A percentile compares a stretch with the other conserved stretches of the same genome.
These are phyloP conservation scores for Cardiocondyla obscurior DNA, from an alignment of 1,140 invertebrate species.

Conservation along the genomic window DNA sequence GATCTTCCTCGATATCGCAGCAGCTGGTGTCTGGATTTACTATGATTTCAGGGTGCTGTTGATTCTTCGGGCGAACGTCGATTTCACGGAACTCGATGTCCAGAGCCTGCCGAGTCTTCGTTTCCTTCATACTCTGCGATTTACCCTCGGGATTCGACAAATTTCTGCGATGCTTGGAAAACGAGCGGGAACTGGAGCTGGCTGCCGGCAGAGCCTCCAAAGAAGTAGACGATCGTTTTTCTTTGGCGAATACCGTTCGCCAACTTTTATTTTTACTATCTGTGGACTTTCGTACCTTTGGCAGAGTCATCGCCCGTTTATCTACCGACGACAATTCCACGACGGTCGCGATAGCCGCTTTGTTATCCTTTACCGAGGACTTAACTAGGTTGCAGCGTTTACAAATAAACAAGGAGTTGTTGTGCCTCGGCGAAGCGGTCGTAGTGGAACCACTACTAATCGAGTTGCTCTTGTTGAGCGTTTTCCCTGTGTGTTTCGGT, in stretches of 20 bases:
- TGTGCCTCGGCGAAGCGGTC: slow-evolving; percentile 47
- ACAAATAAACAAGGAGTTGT: slow-evolving; percentile 68
- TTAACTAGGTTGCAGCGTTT: slow-evolving; percentile 78
- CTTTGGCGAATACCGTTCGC: slow-evolving; percentile 80
- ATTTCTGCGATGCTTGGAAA: slow-evolving; percentile 76
- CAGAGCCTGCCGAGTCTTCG: slow-evolving; percentile 53
- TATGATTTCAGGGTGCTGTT: slow-evolving; percentile 75
- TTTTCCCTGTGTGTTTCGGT: slow-evolving; percentile 70
- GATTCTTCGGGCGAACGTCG: slow-evolving; percentile 73
- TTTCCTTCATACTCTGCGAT: slow-evolving; percentile 58
- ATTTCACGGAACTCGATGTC: slow-evolving; percentile 77
- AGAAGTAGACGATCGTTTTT: slow-evolving; percentile 80
- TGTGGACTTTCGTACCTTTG: slow-evolving; percentile 77
- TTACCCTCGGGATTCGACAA: slow-evolving; percentile 80
- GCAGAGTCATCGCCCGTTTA: slow-evolving; percentile 80
- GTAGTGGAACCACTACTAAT: slow-evolving; percentile 61
- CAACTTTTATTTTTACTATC: slow-evolving; percentile 80
- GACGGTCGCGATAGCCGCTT: slow-evolving; percentile 56
- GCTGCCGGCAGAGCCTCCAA: slow-evolving; percentile 75
- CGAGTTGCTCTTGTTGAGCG: slow-evolving; percentile 77
- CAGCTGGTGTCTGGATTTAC: slow-evolving; percentile 72
- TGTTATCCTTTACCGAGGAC: slow-evolving; percentile 55
- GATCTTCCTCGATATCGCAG: slow-evolving; percentile 70
- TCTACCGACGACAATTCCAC: slow-evolving; percentile 69
- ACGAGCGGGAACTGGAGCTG: slow-evolving; percentile 16